Conservation (phyloP, 1,140 invertebrate genomes). For the Drosophila oshimai region DNA sequence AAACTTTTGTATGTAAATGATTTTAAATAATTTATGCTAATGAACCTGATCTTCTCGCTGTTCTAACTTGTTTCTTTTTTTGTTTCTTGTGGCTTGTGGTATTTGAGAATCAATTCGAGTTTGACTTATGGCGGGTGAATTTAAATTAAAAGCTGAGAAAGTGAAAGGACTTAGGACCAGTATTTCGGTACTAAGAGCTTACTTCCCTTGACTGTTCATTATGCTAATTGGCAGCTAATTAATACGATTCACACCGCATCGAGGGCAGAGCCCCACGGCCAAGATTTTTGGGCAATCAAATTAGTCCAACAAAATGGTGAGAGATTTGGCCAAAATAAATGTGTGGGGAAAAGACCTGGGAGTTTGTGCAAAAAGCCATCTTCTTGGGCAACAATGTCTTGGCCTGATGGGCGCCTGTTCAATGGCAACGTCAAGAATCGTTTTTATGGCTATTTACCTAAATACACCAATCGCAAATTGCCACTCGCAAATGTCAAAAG, state of each 20-base stretch:
- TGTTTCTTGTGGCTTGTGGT: conserved; percentile 39
- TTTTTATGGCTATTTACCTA: conserved; percentile 65
- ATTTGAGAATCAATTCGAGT: conserved; percentile 4
- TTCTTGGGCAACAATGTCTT: conserved; percentile 1
- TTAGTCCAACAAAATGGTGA: not conserved
- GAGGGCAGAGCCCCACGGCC: conserved; percentile 30
- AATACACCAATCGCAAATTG: conserved; percentile 65
- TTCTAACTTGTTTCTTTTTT: conserved; percentile 63
- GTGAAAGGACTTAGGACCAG: conserved; percentile 56
- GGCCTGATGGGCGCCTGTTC: conserved; percentile 10
- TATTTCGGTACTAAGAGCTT: not conserved
- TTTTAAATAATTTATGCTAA: conserved; percentile 64
- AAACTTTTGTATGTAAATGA: conserved; percentile 61
- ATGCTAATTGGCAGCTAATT: conserved; percentile 66
- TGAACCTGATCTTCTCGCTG: conserved; percentile 53
- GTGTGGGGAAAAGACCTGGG: not conserved
- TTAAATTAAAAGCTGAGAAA: conserved; percentile 23
- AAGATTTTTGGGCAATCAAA: conserved; percentile 10
- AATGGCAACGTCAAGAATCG: conserved; percentile 45
- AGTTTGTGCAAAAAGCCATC: not conserved
- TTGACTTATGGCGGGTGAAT: conserved; percentile 4
- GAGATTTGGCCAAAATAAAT: not conserved
- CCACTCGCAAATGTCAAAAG: conserved; percentile 67
- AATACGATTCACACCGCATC: conserved; percentile 49
- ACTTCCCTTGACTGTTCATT: conserved; percentile 29